These are phyloP conservation scores for Ciona savignyi DNA, from an alignment of 23 tunicate genomes.

Conservation along the genomic window DNA sequence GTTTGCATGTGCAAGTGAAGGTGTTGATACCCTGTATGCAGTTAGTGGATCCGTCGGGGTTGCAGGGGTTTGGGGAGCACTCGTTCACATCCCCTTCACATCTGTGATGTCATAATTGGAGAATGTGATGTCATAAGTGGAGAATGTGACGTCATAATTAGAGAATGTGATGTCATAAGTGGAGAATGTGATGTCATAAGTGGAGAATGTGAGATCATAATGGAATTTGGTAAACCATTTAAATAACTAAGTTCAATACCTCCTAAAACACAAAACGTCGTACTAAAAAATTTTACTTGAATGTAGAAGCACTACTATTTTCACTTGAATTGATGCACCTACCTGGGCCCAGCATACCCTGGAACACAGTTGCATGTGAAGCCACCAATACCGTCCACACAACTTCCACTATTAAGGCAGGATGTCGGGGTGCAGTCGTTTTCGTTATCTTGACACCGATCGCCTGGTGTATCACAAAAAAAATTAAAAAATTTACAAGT, in stretches of 20 bases:
- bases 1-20: conserved; percentile 45
- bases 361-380: conserved; percentile 57
- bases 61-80: conserved; percentile 62
- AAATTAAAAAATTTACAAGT: background rate
- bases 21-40: conserved; percentile 69
- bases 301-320: too few species aligned
- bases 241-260: too few species aligned
- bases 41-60: conserved; percentile 36
- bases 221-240: too few species aligned
- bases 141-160: too few species aligned
- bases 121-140: background rate
- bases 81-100: conserved; percentile 90
- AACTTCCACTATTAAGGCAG: conserved; percentile 68
- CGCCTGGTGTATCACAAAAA: background rate
- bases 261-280: too few species aligned
- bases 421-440: conserved; percentile 71
- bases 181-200: too few species aligned
- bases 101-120: conserved; percentile 11
- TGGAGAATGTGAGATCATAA: too few species aligned
- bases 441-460: conserved; percentile 44
- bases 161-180: too few species aligned
- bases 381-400: conserved; percentile 53
- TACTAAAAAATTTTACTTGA: too few species aligned
- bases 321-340: background rate
- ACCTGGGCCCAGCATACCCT: conserved; percentile 76